Evolutionary conservation across 2,888 invertebrate genomes (phyloP).

Genomic region (Chalcis sispes): DNA sequence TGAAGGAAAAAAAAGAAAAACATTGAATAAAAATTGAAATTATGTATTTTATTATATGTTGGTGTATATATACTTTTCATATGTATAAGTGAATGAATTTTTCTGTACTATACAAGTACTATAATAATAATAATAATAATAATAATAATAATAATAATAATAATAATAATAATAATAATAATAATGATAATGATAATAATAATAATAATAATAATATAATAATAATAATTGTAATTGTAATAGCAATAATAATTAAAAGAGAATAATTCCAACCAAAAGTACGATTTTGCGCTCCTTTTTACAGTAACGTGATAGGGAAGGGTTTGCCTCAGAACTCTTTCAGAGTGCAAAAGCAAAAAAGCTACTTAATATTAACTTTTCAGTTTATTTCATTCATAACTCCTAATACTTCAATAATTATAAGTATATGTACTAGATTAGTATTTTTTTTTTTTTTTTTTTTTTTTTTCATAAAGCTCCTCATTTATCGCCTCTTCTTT

Average conservation of each 20-base stretch:
- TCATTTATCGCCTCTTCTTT: constrained; percentile 56
- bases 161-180: constrained; percentile 53
- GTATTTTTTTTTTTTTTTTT: constrained; percentile 55
- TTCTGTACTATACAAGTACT: constrained; percentile 57
- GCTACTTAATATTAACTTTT: constrained; percentile 58
- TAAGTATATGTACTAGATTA: constrained; percentile 67
- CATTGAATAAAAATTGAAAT: constrained; percentile 66
- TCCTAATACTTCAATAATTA: constrained; percentile 63
- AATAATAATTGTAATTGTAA: too few relatives aligned
- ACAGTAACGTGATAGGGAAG: constrained; percentile 54
- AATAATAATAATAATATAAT: constrained; percentile 50
- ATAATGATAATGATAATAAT: constrained; percentile 49
- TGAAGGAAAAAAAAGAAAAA: constrained; percentile 57
- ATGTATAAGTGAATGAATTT: constrained; percentile 59
- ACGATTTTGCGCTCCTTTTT: constrained; percentile 53
- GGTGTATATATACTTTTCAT: constrained; percentile 63
- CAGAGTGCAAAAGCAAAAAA: constrained; percentile 47
- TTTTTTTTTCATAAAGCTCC: constrained; percentile 53
- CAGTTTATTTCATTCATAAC: constrained; percentile 62
- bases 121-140: constrained; percentile 50
- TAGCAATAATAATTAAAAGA: constrained; percentile 55
- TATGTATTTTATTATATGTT: constrained; percentile 70
- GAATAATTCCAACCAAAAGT: constrained; percentile 54
- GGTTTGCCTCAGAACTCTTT: constrained; percentile 42
- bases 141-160: constrained; percentile 51